Base-by-base conservation (phyloP, 2,113 vertebrate genomes). In the Macroglossus sobrinus region DNA sequence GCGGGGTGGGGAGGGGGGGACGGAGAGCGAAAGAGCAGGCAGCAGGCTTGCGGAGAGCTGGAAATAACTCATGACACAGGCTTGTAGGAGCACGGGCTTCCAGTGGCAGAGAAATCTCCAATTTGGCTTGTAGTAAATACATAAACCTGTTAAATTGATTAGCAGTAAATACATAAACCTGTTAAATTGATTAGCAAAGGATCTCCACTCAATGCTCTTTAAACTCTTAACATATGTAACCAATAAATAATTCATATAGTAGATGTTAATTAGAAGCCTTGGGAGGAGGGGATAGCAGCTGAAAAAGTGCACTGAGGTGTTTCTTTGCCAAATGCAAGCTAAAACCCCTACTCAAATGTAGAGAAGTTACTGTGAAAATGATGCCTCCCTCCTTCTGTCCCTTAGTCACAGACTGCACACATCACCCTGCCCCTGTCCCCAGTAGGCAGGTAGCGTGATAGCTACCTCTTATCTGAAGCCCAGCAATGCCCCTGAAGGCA, bases 221-320 rank as follows among this genome's bases (percentile, higher is more conserved):
- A 97, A 98, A 97, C 96, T 47, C 95, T 7, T 7, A 98, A 97
- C 98, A 98, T 97, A 97, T 98, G 98, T 92, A 98, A 59, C 94
- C 24, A 86, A 95, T 98, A 98, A 98, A 98, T 98, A 97, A 98
- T 97, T 97, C 94, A 98, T 21, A 24, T 8, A 0, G 74, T 92
- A 85, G 97, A 88, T 98, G 97, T 97, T 96, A 98, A 98, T 47
- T 96, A 98, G 95, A 86, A 97, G 94, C 84, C 93, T 45, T 38
- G 85, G 94, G 64, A 24, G 90, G 95, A 78, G 93, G 66, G 72
- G 85, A 50, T 15, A 35, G 91, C 80, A 75, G 95, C 96, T 95
- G 38, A 1, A 95, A 43, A 90, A 50, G 78, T 84, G 86, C 1
- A 5, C 5, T 0, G 78, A 61, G 94, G 71, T 13, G 1, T 0